These are phyloP conservation scores for Calonectris borealis DNA, from an alignment of 2,113 vertebrate species.

Conservation along the genomic window DNA sequence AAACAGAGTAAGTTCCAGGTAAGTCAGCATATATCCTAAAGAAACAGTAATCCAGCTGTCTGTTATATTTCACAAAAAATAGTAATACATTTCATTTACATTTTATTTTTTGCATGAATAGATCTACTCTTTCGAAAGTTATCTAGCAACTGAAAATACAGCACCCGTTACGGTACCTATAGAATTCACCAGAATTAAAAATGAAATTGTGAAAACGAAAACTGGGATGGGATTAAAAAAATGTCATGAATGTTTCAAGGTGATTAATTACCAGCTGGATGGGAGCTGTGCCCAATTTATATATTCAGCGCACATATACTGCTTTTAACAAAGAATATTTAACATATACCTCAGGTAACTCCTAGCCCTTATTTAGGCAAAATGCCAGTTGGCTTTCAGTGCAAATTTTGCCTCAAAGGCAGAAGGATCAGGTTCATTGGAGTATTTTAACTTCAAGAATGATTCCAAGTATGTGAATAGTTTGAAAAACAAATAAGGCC, in stretches of 20 bases:
- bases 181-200: background rate
- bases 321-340: slow-evolving; percentile 50
- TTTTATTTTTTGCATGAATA: background rate
- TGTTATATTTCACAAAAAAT: slow-evolving; percentile 35
- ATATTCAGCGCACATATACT: slow-evolving; percentile 29
- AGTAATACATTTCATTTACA: slow-evolving; percentile 22
- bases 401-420: slow-evolving; percentile 4
- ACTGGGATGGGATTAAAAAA: background rate
- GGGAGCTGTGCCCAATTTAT: slow-evolving; percentile 5
- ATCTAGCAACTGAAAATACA: background rate
- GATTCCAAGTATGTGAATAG: slow-evolving; percentile 19
- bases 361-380: background rate
- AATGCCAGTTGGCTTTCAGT: slow-evolving; percentile 28
- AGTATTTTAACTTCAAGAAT: slow-evolving; percentile 54
- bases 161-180: background rate
- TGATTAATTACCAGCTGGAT: slow-evolving; percentile 12
- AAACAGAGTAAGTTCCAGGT: slow-evolving; percentile 37
- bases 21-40: slow-evolving; percentile 51
- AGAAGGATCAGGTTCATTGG: background rate
- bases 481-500: slow-evolving; percentile 30
- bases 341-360: slow-evolving; percentile 32
- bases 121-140: background rate
- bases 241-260: slow-evolving; percentile 27
- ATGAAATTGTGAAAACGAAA: background rate
- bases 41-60: slow-evolving; percentile 45